phyloP scores from a whole-genome alignment of 1,140 invertebrate species.

The Proales similis region DNA sequence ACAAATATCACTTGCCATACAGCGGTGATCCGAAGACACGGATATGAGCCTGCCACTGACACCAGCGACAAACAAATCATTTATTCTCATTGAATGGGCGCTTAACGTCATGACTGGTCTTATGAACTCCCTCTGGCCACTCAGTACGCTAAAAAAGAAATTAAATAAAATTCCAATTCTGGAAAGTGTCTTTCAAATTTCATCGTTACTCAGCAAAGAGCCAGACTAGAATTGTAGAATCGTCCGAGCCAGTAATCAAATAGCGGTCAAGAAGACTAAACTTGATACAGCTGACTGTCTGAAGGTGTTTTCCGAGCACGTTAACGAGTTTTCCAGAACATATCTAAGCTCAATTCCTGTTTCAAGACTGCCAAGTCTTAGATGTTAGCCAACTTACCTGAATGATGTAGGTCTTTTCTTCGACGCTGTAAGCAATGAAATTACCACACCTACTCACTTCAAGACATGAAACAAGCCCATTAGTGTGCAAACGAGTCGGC shows the following conservation, averaged over 20 bases:
- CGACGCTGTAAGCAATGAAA: conserved; percentile 18
- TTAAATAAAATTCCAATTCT: background rate
- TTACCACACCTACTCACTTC: conserved; percentile 24
- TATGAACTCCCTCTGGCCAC: conserved; percentile 19
- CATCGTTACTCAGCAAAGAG: conserved; percentile 3
- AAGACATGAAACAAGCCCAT: conserved; percentile 17
- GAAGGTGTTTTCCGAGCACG: conserved; percentile 9
- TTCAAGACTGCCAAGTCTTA: background rate
- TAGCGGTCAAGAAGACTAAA: background rate
- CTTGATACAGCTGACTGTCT: conserved; percentile 30
- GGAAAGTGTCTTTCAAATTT: background rate
- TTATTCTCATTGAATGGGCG: conserved; percentile 37
- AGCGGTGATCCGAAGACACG: conserved; percentile 25
- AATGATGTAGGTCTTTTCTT: conserved; percentile 33
- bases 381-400: conserved; percentile 16
- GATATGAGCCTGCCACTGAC: conserved; percentile 25
- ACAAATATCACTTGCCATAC: conserved; percentile 12
- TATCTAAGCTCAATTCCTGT: background rate
- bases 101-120: conserved; percentile 21
- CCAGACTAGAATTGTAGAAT: conserved; percentile 36
- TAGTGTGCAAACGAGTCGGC: conserved; percentile 18
- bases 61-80: conserved; percentile 14
- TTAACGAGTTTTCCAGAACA: conserved; percentile 11
- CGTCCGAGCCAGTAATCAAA: conserved; percentile 21
- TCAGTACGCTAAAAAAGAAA: conserved; percentile 12